Conservation (phyloP, 2,888 invertebrate species). For the Psylliodes chrysocephalus region DNA sequence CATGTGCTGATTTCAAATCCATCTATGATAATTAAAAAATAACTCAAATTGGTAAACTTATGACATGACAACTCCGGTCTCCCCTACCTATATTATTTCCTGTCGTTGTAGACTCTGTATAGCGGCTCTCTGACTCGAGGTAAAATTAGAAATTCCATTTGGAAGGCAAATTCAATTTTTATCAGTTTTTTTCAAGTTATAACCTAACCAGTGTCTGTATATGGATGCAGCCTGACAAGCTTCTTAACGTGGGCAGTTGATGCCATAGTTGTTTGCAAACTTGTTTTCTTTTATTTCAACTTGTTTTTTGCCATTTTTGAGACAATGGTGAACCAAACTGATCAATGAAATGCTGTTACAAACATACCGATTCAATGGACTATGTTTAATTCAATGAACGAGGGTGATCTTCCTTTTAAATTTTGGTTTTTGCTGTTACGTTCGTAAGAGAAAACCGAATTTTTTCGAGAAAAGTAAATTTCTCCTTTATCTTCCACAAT, state of each 20-base stretch:
- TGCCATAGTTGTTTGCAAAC: slow-evolving; percentile 46
- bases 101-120: slow-evolving; percentile 29
- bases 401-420: neutral
- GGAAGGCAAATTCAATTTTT: slow-evolving; percentile 45
- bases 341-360: slow-evolving; percentile 49
- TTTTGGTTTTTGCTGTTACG: neutral
- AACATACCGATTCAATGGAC: slow-evolving; percentile 45
- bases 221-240: slow-evolving; percentile 47
- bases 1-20: no score
- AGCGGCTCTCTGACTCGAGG: slow-evolving; percentile 19
- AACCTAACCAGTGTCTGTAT: slow-evolving; percentile 46
- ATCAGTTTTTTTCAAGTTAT: slow-evolving; percentile 39
- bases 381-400: slow-evolving; percentile 19
- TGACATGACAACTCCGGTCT: no score
- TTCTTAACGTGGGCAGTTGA: slow-evolving; percentile 47
- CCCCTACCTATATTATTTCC: slow-evolving; percentile 35
- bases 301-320: slow-evolving; percentile 43
- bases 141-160: slow-evolving; percentile 43
- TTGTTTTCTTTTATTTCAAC: slow-evolving; percentile 45
- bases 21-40: no score
- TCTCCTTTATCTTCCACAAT: no score
- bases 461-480: no score
- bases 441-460: no score
- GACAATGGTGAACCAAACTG: slow-evolving; percentile 47
- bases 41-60: no score